Percentiles rank a stretch among this genome's conserved stretches.
These are phyloP conservation scores for Anguilla marmorata DNA, from an alignment of 2,797 vertebrate genomes.

Conservation along the genomic window DNA sequence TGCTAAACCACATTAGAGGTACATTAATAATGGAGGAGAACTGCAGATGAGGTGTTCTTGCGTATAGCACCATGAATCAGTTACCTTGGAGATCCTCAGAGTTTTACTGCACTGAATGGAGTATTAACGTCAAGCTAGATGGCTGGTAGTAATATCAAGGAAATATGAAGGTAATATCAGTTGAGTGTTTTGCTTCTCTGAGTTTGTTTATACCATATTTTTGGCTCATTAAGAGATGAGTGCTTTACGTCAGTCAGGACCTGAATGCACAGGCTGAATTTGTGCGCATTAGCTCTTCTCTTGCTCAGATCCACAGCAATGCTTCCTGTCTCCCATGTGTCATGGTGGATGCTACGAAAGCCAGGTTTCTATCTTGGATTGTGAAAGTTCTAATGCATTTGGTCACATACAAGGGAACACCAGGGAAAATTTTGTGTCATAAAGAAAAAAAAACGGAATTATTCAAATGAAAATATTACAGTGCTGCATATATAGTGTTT, in stretches of 20 bases:
- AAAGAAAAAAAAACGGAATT: too few species aligned
- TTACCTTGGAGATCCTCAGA: neutral
- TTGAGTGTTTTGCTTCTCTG: neutral
- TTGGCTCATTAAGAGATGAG: neutral
- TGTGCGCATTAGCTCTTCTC: neutral
- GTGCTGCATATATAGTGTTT: too few species aligned
- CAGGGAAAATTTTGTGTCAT: too few species aligned
- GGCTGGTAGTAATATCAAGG: neutral
- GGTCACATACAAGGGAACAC: too few species aligned
- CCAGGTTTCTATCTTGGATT: too few species aligned
- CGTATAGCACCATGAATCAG: neutral
- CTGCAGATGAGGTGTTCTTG: neutral
- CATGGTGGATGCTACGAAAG: too few species aligned
- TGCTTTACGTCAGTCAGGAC: neutral
- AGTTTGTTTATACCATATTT: neutral
- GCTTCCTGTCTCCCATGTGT: too few species aligned
- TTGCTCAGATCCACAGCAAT: too few species aligned
- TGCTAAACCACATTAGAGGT: neutral
- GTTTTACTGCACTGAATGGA: neutral
- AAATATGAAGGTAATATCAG: neutral
- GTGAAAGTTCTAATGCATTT: too few species aligned
- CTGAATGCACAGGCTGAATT: neutral
- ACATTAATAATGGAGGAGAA: neutral
- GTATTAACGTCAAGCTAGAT: neutral
- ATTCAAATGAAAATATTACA: too few species aligned